These are phyloP conservation scores for Basileuterus tristriatus DNA, from an alignment of 2,797 vertebrate genomes.

Conservation along the genomic window DNA sequence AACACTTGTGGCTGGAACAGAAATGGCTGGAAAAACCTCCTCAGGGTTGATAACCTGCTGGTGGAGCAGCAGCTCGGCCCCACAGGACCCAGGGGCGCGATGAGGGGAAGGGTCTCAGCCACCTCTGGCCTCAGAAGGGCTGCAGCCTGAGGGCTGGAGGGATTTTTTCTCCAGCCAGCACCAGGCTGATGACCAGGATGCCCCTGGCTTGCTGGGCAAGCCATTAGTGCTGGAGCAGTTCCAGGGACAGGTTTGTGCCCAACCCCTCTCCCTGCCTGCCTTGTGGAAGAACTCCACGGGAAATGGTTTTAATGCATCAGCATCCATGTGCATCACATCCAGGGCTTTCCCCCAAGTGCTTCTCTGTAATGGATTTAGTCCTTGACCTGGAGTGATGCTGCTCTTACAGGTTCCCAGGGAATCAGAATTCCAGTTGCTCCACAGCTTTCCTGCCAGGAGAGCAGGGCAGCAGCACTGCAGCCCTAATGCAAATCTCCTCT, in stretches of 20 bases:
- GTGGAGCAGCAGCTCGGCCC: fast-evolving
- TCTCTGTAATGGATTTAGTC: not conserved
- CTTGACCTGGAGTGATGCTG: not conserved
- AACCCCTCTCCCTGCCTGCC: not conserved
- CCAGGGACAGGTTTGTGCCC: fast-evolving
- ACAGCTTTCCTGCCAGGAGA: not conserved
- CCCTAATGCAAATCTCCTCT: not conserved
- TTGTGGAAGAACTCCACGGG: not conserved
- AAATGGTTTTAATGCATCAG: not conserved
- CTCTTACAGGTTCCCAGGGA: not conserved
- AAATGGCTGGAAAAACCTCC: not conserved
- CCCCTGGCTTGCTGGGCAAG: not conserved
- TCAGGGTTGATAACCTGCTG: not conserved
- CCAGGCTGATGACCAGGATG: not conserved
- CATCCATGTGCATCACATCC: fast-evolving
- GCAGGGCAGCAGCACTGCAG: fast-evolving
- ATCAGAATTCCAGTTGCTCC: not conserved
- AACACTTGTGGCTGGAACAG: not conserved
- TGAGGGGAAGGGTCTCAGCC: not conserved
- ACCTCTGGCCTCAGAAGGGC: not conserved
- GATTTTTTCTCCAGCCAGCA: not conserved
- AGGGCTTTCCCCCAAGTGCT: not conserved
- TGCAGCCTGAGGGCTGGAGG: not conserved
- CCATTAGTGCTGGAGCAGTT: not conserved
- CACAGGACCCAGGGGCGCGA: fast-evolving